A percentile compares a stretch with the other conserved stretches of the same genome.
phyloP scores from a whole-genome alignment of 2,888 invertebrate species.

The Hypomecis atomaria region DNA sequence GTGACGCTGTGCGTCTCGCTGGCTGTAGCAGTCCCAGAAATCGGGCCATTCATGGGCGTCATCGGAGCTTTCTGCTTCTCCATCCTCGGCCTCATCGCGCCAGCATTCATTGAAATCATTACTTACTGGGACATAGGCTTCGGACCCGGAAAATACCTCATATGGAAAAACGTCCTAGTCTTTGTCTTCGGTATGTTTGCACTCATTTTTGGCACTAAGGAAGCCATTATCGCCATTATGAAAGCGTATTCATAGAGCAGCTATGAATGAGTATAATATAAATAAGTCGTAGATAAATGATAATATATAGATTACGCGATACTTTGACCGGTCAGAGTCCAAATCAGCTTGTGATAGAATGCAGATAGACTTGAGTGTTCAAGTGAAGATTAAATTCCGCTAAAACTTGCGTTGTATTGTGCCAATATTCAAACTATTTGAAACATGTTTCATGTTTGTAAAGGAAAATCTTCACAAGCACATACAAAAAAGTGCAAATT shows the following conservation, averaged over 20 bases:
- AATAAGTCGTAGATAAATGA: not conserved
- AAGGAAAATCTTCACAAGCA: too few species aligned
- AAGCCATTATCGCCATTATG: constrained; percentile 65
- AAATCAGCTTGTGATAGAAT: constrained; percentile 44
- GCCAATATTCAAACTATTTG: too few species aligned
- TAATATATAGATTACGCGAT: not conserved
- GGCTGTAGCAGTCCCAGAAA: constrained; percentile 94
- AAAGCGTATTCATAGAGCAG: constrained; percentile 41
- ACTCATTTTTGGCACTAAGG: constrained; percentile 89
- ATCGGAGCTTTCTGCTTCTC: constrained; percentile 98
- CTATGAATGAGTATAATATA: constrained; percentile 39
- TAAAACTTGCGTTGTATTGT: too few species aligned
- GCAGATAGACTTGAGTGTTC: not conserved
- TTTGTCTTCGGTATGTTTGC: constrained; percentile 91
- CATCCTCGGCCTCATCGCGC: constrained; percentile 94
- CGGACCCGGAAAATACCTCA: constrained; percentile 88
- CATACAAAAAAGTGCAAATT: too few species aligned
- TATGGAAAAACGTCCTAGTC: constrained; percentile 92
- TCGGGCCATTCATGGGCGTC: constrained; percentile 95
- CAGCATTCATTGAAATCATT: constrained; percentile 93
- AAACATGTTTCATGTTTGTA: too few species aligned
- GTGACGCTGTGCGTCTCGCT: constrained; percentile 88
- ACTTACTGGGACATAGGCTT: constrained; percentile 94
- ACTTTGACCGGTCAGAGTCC: constrained; percentile 40
- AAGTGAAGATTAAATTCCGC: not conserved